Base-by-base conservation (phyloP, 2,797 vertebrate species). In the Aotus griseimembra region DNA sequence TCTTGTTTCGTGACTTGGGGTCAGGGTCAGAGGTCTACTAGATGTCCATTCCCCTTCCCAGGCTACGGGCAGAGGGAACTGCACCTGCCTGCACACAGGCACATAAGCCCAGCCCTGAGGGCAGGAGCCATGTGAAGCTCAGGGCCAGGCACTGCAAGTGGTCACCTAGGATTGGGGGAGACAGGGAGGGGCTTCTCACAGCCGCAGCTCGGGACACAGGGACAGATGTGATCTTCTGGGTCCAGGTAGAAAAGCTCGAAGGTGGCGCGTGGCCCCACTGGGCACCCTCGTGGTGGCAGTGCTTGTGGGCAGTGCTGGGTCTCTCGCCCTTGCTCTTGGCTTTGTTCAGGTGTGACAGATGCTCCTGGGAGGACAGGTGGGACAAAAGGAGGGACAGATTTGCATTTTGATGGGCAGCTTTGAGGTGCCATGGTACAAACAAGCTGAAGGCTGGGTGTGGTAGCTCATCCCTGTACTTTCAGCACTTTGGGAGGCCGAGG, bases 271-370 rank as follows among this genome's bases (percentile, higher is more conserved):
- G 12, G 5, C 48, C 39, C 57, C 39, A 28, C 24, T 85, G 10
- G 80, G 19, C 11, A 4, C 7, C 1, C 28, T 55, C 17, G n/a
- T 9, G 57, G 20, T n/a, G 41, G 4, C 3, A 0, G 44, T 15
- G 44, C 4, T 52, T 0, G 1, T 14, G 44, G 58, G 70, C 0
- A 7, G 26, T 52, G 30, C 75, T 61, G n/a, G 58, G 19, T 13
- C 12, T 50, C 30, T 14, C 7, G 46, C 2, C n/a, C 55, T 77
- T 14, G 50, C 39, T 52, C 26, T 10, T 17, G 15, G 41, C 72
- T 52, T 33, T 12, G 26, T 24, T 67, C n/a, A 13, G 26, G 57
- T 50, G 24, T 33, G 79, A 55, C 30, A 20, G 1, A 76, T 83
- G 28, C 58, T 57, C 14, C 75, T 72, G 28, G 36, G 48, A 36